Conservation (phyloP, 2,888 invertebrate species). For the Caenorhabditis sp. region DNA sequence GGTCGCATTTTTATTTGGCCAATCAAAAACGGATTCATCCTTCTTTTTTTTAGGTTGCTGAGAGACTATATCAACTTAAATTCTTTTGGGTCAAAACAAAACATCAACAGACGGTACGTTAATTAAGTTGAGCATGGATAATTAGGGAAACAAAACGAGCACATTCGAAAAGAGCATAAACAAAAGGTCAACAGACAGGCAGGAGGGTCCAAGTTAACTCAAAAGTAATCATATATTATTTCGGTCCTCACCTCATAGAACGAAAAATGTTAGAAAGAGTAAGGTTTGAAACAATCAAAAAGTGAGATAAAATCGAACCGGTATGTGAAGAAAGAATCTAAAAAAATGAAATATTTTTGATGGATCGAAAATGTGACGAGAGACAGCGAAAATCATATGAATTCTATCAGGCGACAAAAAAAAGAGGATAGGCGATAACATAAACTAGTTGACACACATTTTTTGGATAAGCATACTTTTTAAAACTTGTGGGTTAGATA, state of each 20-base stretch:
- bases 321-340: not conserved
- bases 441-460: not conserved
- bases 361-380: slow-evolving; percentile 10
- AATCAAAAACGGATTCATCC: not conserved
- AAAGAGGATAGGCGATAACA: not conserved
- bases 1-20: not conserved
- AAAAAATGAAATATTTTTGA: slow-evolving; percentile 26
- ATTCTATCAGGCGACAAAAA: not conserved
- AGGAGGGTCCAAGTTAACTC: too few relatives aligned
- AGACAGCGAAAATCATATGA: slow-evolving; percentile 12
- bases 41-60: not conserved
- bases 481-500: not conserved
- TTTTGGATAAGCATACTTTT: not conserved
- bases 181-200: not conserved
- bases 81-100: not conserved
- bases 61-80: too few relatives aligned
- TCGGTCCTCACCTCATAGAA: too few relatives aligned
- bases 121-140: not conserved
- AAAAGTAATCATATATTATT: too few relatives aligned
- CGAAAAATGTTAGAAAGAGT: not conserved
- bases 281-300: not conserved
- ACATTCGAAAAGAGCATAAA: not conserved
- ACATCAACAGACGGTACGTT: not conserved
- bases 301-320: not conserved
- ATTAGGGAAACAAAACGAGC: not conserved